These are phyloP conservation scores for Polydrusus cervinus DNA, from an alignment of 2,888 invertebrate species.

Conservation along the genomic window DNA sequence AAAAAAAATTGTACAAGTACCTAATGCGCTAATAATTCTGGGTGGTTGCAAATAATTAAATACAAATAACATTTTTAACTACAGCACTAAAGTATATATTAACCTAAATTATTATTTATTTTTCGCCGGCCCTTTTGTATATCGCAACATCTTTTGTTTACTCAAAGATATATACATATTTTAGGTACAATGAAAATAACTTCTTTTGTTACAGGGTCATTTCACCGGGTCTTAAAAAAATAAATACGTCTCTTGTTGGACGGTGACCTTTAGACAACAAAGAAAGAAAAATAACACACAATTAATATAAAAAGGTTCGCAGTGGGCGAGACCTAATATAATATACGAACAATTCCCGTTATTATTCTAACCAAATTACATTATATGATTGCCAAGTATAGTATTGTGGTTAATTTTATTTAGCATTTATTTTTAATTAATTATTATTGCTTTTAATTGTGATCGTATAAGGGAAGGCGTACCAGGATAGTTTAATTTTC, in stretches of 20 bases:
- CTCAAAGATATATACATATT: neutral
- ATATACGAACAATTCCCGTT: neutral
- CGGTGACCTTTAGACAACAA: neutral
- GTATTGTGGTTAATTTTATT: too few relatives aligned
- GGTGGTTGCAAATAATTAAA: too few relatives aligned
- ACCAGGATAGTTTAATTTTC: too few relatives aligned
- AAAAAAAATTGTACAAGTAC: too few relatives aligned
- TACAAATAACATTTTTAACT: neutral
- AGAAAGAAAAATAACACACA: neutral
- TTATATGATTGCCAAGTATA: too few relatives aligned
- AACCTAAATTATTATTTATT: neutral
- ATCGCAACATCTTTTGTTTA: conserved; percentile 2
- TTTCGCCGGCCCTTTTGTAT: neutral
- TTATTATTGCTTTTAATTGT: too few relatives aligned
- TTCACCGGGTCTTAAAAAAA: neutral
- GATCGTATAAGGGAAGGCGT: too few relatives aligned
- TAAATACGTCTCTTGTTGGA: neutral
- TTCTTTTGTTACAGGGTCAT: neutral
- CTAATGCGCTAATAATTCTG: too few relatives aligned
- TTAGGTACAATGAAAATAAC: neutral
- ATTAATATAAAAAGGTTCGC: neutral
- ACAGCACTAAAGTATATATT: neutral
- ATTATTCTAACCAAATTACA: neutral
- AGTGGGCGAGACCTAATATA: neutral
- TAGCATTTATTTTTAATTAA: neutral